Evolutionary conservation across 2,888 invertebrate genomes (phyloP).

Genomic region (Chrysolina americana): DNA sequence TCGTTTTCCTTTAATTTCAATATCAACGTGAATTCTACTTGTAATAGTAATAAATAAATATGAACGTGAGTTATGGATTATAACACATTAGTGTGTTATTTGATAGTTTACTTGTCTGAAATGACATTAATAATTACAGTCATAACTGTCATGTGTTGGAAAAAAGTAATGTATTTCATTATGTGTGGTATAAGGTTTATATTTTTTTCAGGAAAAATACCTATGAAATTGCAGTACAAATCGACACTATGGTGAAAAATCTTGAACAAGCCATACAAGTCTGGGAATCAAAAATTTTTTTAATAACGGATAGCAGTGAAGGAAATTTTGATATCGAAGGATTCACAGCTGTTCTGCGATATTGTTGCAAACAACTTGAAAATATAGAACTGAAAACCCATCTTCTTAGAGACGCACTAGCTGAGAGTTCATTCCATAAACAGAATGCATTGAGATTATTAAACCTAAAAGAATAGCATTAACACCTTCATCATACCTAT

Average conservation of each 20-base stretch:
- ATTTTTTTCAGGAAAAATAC: slow-evolving; percentile 15
- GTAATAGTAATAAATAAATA: too few species aligned
- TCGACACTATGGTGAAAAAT: slow-evolving; percentile 7
- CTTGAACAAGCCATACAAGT: not conserved
- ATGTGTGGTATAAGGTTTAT: not conserved
- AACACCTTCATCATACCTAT: not conserved
- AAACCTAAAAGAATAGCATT: not conserved
- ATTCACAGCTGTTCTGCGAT: slow-evolving; percentile 1
- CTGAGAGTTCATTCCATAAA: slow-evolving; percentile 3
- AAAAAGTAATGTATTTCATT: too few species aligned
- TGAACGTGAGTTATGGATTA: too few species aligned
- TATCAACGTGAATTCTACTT: too few species aligned
- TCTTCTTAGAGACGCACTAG: not conserved
- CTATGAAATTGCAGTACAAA: slow-evolving; percentile 26
- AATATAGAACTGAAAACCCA: slow-evolving; percentile 11
- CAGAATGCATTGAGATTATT: not conserved
- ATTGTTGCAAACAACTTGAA: not conserved
- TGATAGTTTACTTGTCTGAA: too few species aligned
- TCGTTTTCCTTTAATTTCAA: too few species aligned
- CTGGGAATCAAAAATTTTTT: not conserved
- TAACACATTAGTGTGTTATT: too few species aligned
- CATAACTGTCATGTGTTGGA: too few species aligned
- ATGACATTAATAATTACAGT: too few species aligned
- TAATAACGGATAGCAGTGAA: not conserved
- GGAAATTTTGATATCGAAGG: slow-evolving; percentile 15